These are phyloP conservation scores for Phocoena phocoena DNA, from an alignment of 2,113 vertebrate species.

Conservation along the genomic window DNA sequence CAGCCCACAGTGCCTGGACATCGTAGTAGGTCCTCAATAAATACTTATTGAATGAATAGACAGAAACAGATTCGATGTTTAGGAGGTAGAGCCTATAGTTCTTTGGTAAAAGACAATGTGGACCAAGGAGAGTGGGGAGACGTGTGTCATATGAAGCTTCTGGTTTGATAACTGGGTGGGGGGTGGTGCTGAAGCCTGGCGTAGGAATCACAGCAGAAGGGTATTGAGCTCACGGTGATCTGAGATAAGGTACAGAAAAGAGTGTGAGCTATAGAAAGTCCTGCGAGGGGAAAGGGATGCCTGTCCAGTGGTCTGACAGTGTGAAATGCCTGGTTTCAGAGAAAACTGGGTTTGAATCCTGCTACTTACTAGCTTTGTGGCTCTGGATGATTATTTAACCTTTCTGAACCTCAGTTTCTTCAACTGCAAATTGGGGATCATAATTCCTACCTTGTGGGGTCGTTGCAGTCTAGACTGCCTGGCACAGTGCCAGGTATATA, in stretches of 20 bases:
- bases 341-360: neutral
- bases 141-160: neutral
- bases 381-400: neutral
- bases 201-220: neutral
- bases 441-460: neutral
- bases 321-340: neutral
- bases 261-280: neutral
- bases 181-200: neutral
- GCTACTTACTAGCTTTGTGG: neutral
- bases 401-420: constrained; percentile 35
- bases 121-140: neutral
- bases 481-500: neutral
- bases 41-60: neutral
- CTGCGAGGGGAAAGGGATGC: neutral
- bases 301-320: neutral
- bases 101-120: neutral
- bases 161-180: neutral
- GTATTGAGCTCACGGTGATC: neutral
- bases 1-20: neutral
- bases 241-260: neutral
- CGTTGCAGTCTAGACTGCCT: neutral
- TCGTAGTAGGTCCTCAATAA: neutral
- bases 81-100: neutral
- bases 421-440: neutral
- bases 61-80: neutral